Conservation (phyloP, 2,888 invertebrate species). For the Priocnemis perturbator region DNA sequence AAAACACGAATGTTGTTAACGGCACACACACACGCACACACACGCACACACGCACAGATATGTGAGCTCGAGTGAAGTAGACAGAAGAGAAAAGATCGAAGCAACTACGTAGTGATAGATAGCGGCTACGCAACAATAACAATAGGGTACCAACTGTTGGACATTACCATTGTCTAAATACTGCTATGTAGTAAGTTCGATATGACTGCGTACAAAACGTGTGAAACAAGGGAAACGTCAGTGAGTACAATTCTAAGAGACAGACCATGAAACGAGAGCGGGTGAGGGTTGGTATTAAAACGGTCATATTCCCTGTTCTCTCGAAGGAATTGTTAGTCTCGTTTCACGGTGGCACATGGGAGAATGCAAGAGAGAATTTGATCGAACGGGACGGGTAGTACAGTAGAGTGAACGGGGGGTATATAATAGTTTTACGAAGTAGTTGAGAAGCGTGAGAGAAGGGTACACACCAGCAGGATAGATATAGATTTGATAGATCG, state of each 20-base stretch:
- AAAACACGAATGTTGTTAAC: no score
- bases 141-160: constrained; percentile 73
- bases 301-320: no score
- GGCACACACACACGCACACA: constrained; percentile 10
- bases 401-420: constrained; percentile 14
- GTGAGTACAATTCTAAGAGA: constrained; percentile 38
- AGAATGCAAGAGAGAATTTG: constrained; percentile 33
- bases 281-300: background rate
- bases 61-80: constrained; percentile 21
- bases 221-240: constrained; percentile 27
- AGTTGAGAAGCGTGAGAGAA: constrained; percentile 43
- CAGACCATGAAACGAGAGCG: constrained; percentile 45
- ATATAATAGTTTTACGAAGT: constrained; percentile 41
- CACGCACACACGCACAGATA: constrained; percentile 22
- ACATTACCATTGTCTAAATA: constrained; percentile 75
- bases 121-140: constrained; percentile 63
- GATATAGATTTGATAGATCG: constrained; percentile 43
- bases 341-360: constrained; percentile 35
- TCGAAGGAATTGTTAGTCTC: constrained; percentile 13
- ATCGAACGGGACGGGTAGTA: constrained; percentile 30
- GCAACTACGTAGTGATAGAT: constrained; percentile 65
- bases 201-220: constrained; percentile 48
- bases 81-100: constrained; percentile 59
- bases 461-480: constrained; percentile 60
- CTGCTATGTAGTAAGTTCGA: constrained; percentile 55